Evolutionary conservation across 2,113 vertebrate species (phyloP).

Genomic region (Caranx ignobilis): DNA sequence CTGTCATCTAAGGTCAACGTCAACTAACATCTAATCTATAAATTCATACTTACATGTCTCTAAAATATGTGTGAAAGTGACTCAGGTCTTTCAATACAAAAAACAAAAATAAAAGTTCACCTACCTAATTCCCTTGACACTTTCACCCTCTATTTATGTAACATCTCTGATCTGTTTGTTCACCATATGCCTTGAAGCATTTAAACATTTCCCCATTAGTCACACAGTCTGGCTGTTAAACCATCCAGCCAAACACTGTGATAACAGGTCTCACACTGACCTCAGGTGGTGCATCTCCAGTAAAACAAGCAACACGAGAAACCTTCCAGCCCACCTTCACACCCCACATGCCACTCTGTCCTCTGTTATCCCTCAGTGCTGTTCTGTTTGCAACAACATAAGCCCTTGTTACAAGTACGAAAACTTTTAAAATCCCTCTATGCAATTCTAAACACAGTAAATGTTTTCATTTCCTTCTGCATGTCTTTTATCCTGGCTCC

Average conservation of each 20-base stretch:
- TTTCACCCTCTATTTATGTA: background rate
- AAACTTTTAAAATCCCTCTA: conserved; percentile 28
- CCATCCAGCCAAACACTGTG: background rate
- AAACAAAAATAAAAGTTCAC: too few species aligned
- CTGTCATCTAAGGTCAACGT: background rate
- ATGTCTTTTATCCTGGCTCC: conserved; percentile 23
- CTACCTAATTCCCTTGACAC: too few species aligned
- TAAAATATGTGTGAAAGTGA: background rate
- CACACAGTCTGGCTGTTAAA: background rate
- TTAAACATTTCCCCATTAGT: background rate
- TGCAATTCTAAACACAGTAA: background rate
- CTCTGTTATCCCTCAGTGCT: conserved; percentile 3
- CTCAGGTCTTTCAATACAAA: too few species aligned
- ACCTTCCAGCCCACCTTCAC: background rate
- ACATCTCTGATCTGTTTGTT: background rate
- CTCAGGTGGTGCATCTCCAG: conserved; percentile 75
- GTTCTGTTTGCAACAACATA: conserved; percentile 24
- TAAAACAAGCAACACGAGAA: conserved; percentile 66
- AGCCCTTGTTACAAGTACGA: conserved; percentile 5
- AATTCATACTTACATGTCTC: background rate
- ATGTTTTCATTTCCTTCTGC: conserved; percentile 48
- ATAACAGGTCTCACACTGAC: conserved; percentile 79
- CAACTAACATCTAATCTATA: background rate
- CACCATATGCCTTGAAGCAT: background rate
- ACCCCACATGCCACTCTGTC: conserved; percentile 16